Base-by-base conservation (phyloP, 2,113 vertebrate genomes). In the Microcebus lehilahytsara region DNA sequence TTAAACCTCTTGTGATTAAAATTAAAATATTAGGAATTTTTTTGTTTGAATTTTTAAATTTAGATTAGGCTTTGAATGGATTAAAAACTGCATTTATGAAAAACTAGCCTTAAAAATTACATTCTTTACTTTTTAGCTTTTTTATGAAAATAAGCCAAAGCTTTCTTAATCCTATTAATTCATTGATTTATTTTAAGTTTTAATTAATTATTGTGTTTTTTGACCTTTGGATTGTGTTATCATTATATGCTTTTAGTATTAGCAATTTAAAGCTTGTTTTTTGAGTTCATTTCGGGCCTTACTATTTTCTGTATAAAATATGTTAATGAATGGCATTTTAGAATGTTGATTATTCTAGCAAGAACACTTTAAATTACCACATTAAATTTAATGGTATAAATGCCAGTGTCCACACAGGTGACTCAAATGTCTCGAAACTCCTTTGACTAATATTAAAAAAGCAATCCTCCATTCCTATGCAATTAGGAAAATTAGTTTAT, bases 41-140 rank as follows among this genome's bases (percentile, higher is more conserved):
- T 95, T 95, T 96, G 51, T 96, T 91, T 86, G 20, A 96, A 78
- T 91, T 14, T 40, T 74, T 88, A 69, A 89, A 95, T 42, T 75
- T 93, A 75, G 42, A 97, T 96, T 94, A 96, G 66, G 42, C 20
- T 92, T 96, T 96, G n/a, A 94, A 40, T 40, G 25, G 34, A 95
- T 91, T 92, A 96, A 96, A 96, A 91, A 78, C 12, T 85, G 17
- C 67, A 85, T 92, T 92, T 46, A 80, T 66, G 49, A 77, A 93
- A 93, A 87, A 25, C 42, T 83, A 79, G 19, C 40, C 62, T 89
- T 84, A 84, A 53, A 85, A 53, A 51, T 93, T 69, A 85, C 20
- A 80, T 79, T 96, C 64, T 86, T 72, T 58, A 11, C 53, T 72
- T 79, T 95, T 83, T 84, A 19, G 32, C 46, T 72, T 89, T 91